Conservation (phyloP, 37 sponge, comb jelly and placozoan species). For the Mnemiopsis leidyi region DNA sequence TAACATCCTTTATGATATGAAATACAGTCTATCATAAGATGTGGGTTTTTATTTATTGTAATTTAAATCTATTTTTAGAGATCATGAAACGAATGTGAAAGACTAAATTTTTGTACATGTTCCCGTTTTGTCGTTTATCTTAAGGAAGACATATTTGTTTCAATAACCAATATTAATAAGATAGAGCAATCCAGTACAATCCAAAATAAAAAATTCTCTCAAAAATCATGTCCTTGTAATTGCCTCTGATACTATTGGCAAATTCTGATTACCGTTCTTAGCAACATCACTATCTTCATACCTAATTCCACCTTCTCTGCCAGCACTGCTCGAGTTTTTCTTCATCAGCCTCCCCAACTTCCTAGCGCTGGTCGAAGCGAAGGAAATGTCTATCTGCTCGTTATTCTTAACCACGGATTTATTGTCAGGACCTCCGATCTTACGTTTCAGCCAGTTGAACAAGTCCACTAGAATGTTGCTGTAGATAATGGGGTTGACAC, state of each 20-base stretch:
- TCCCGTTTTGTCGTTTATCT: background rate
- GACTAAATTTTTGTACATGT: background rate
- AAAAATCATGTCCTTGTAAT: background rate
- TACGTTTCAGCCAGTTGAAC: background rate
- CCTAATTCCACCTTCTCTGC: background rate
- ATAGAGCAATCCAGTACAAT: no score
- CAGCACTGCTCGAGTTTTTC: no score
- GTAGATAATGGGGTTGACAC: constrained; percentile 17
- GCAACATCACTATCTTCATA: background rate
- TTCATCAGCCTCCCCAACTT: background rate
- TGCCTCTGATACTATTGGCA: background rate
- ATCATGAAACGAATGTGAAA: background rate
- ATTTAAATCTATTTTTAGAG: background rate
- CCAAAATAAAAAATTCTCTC: background rate
- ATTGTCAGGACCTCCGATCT: background rate
- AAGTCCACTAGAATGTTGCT: constrained; percentile 18
- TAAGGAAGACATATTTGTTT: background rate
- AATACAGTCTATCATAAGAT: background rate
- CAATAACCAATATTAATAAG: background rate
- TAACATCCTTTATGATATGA: background rate
- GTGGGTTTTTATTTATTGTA: background rate
- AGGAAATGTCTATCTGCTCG: background rate
- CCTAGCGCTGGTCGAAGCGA: background rate
- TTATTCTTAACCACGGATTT: background rate
- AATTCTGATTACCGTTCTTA: background rate